phyloP scores from a whole-genome alignment of 2,113 vertebrate genomes.

The Gallinago paraguaiae region DNA sequence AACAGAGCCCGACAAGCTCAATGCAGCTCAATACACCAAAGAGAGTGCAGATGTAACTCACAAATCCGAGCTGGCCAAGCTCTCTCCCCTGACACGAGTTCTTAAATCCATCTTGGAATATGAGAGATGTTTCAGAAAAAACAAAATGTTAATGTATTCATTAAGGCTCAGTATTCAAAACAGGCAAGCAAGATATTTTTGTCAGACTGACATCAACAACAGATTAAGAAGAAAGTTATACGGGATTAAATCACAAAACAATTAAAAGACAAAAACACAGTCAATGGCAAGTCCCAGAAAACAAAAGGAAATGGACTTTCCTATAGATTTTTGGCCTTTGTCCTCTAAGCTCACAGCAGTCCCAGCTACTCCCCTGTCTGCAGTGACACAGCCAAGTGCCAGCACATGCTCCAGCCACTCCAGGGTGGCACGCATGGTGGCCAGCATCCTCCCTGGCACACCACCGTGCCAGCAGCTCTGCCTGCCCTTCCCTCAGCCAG shows the following conservation, averaged over 20 bases:
- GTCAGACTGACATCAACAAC: background rate
- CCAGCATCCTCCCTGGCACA: background rate
- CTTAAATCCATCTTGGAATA: background rate
- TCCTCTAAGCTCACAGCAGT: background rate
- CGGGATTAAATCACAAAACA: background rate
- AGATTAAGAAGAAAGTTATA: background rate
- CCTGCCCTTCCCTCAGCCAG: background rate
- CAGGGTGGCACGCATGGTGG: accelerated
- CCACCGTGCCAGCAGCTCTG: background rate
- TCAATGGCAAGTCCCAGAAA: background rate
- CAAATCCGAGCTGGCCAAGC: background rate
- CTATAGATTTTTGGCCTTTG: background rate
- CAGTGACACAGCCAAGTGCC: background rate
- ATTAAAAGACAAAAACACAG: background rate
- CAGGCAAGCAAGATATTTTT: background rate
- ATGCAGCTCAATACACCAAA: background rate
- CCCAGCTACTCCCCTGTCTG: background rate
- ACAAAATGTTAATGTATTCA: background rate
- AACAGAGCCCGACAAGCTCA: background rate
- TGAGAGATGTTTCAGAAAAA: background rate
- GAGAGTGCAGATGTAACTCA: background rate
- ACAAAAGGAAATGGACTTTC: background rate
- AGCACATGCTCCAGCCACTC: background rate
- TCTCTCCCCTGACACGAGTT: background rate
- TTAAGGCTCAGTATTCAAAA: background rate